phyloP scores from a whole-genome alignment of 2,113 vertebrate species.

The Pollimyrus isidori region DNA sequence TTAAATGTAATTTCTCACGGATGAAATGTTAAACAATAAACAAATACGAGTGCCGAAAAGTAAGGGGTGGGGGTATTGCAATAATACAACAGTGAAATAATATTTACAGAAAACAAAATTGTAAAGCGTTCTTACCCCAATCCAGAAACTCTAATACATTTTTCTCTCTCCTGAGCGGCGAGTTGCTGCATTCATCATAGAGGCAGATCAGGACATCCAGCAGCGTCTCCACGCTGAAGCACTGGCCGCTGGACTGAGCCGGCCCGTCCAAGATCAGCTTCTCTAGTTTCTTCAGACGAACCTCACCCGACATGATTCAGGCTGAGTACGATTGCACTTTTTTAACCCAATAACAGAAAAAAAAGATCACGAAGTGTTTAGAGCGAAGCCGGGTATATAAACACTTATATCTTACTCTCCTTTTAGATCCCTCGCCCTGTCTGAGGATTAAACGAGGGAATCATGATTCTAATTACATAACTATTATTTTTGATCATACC shows the following conservation, averaged over 20 bases:
- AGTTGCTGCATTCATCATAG: conserved; percentile 95
- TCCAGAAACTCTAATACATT: conserved; percentile 91
- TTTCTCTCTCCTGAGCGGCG: conserved; percentile 90
- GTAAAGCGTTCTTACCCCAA: conserved; percentile 77
- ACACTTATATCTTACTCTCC: neutral
- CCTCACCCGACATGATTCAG: conserved; percentile 87
- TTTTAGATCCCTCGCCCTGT: neutral
- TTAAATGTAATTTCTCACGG: neutral
- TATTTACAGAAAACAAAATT: neutral
- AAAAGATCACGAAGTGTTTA: neutral
- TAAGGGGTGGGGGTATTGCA: neutral
- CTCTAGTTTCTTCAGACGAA: conserved; percentile 96
- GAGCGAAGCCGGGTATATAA: neutral
- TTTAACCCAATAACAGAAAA: neutral
- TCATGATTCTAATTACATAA: neutral
- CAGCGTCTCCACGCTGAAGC: conserved; percentile 89
- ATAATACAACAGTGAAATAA: neutral
- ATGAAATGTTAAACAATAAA: neutral
- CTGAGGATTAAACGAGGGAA: neutral
- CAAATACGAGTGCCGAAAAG: neutral
- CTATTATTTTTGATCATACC: neutral
- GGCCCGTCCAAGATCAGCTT: conserved; percentile 92
- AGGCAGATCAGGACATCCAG: conserved; percentile 95
- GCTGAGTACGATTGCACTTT: neutral
- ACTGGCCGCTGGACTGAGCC: conserved; percentile 75